These are phyloP conservation scores for Hypotaenidia okinawae DNA, from an alignment of 2,797 vertebrate genomes.

Conservation along the genomic window DNA sequence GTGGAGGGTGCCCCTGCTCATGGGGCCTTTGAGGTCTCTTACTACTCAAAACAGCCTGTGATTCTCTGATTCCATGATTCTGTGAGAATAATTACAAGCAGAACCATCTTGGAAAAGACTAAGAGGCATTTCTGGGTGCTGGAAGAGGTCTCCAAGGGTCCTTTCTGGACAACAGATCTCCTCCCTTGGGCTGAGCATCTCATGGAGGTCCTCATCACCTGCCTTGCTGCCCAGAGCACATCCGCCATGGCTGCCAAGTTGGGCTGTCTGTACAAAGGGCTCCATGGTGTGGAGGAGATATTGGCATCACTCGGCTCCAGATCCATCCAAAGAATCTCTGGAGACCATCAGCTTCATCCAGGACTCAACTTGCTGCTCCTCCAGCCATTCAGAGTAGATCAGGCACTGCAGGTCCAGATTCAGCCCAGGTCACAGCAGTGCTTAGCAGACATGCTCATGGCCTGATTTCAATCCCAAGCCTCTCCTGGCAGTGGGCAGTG, in stretches of 20 bases:
- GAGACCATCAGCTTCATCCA: background rate
- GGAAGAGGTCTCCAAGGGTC: background rate
- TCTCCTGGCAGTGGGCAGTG: background rate
- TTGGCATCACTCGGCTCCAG: background rate
- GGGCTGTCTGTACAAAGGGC: background rate
- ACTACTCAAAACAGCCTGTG: too few relatives aligned
- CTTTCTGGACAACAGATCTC: background rate
- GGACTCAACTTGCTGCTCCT: background rate
- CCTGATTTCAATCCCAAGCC: background rate
- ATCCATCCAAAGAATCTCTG: background rate
- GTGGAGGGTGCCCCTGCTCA: too few relatives aligned
- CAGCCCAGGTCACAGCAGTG: background rate
- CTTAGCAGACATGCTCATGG: background rate
- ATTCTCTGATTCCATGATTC: too few relatives aligned
- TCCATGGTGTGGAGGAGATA: background rate
- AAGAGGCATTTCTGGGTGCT: background rate
- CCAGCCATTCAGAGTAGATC: accelerated
- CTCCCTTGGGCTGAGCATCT: background rate
- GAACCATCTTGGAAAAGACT: background rate
- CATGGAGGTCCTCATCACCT: background rate
- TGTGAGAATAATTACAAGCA: background rate
- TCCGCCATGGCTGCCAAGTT: background rate
- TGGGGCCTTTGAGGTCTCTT: too few relatives aligned
- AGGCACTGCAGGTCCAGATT: background rate
- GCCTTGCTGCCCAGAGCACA: background rate